Evolutionary conservation across 2,888 invertebrate species (phyloP).

Genomic region (Gari tellinella): DNA sequence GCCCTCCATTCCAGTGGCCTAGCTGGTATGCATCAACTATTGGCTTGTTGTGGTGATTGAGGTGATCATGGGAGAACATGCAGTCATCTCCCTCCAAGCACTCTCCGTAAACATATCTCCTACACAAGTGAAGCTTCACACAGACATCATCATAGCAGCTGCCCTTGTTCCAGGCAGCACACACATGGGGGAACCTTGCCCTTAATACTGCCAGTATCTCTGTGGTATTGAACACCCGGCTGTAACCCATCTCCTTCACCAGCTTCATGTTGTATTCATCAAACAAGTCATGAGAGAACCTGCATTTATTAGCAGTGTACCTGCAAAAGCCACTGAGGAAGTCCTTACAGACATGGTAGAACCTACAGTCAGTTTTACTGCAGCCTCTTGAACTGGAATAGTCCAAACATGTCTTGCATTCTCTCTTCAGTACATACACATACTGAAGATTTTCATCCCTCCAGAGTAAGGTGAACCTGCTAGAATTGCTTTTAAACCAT

Average conservation of each 20-base stretch:
- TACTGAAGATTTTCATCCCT: constrained; percentile 12
- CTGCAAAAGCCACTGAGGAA: constrained; percentile 34
- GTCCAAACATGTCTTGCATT: constrained; percentile 20
- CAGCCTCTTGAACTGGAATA: constrained; percentile 22
- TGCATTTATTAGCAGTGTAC: constrained; percentile 32
- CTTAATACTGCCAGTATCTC: constrained; percentile 36
- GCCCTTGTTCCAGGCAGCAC: constrained; percentile 33
- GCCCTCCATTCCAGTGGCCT: constrained; percentile 3
- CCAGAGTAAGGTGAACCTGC: constrained; percentile 32
- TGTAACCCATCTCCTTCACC: constrained; percentile 38
- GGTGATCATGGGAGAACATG: constrained; percentile 24
- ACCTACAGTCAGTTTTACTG: constrained; percentile 20
- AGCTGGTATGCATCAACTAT: constrained; percentile 39
- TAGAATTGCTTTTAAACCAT: constrained; percentile 37
- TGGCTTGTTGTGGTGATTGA: constrained; percentile 39
- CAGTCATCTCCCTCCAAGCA: constrained; percentile 47
- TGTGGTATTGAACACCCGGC: constrained; percentile 34
- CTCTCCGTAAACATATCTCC: constrained; percentile 44
- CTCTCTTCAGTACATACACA: constrained; percentile 16
- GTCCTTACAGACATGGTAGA: constrained; percentile 44
- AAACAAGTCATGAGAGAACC: constrained; percentile 46
- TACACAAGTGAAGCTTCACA: constrained; percentile 57
- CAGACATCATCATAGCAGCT: constrained; percentile 36
- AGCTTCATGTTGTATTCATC: constrained; percentile 35
- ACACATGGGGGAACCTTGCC: constrained; percentile 42